Conservation (phyloP, 2,888 invertebrate species). For the Lapara coniferarum region DNA sequence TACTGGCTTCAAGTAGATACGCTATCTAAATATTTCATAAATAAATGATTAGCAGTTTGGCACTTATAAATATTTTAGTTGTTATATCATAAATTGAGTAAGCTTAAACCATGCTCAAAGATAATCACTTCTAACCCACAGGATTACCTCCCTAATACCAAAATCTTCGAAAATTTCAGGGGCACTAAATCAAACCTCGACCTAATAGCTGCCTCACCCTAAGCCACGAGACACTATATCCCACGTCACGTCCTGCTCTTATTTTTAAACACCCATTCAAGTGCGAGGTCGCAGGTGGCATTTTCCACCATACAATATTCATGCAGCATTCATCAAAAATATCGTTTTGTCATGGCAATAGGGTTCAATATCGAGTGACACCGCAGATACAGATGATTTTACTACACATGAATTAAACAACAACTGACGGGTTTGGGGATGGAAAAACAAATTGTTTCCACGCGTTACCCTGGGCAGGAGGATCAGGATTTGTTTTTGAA, state of each 20-base stretch:
- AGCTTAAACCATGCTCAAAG: not conserved
- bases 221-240: constrained; percentile 27
- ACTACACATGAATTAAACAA: constrained; percentile 22
- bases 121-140: not conserved
- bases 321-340: constrained; percentile 13
- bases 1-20: too few species aligned
- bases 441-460: constrained; percentile 12
- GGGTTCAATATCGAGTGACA: not conserved
- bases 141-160: not conserved
- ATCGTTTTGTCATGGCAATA: not conserved
- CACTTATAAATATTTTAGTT: too few species aligned
- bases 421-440: constrained; percentile 11
- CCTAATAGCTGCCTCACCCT: constrained; percentile 4
- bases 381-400: not conserved
- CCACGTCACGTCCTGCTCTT: constrained; percentile 47
- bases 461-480: not conserved
- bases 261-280: constrained; percentile 54
- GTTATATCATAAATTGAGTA: not conserved
- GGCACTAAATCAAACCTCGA: not conserved
- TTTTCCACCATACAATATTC: constrained; percentile 36
- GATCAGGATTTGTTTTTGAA: constrained; percentile 16
- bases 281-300: constrained; percentile 55
- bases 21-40: too few species aligned
- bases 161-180: not conserved
- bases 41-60: too few species aligned